Evolutionary conservation across 2,888 invertebrate species (phyloP).

Genomic region (Eutolmus rufibarbis): DNA sequence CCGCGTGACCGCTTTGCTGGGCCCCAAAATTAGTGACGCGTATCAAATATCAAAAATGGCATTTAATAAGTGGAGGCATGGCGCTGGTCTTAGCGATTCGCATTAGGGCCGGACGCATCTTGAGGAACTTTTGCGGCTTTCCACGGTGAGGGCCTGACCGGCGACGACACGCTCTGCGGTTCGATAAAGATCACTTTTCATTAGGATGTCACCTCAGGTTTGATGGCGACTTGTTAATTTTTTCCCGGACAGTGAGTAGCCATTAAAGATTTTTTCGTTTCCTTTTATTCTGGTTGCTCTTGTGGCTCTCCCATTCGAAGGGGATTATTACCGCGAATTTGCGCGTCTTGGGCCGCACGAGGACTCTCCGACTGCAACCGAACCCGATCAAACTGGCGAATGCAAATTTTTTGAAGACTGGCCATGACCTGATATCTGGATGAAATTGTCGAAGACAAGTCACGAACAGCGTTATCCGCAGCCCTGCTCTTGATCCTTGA

Average conservation of each 20-base stretch:
- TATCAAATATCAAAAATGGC: constrained; percentile 42
- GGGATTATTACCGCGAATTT: neutral
- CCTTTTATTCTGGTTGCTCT: neutral
- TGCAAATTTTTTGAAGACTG: constrained; percentile 37
- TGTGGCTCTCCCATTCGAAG: neutral
- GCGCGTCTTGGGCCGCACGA: neutral
- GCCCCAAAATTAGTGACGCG: constrained; percentile 32
- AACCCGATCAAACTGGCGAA: constrained; percentile 22
- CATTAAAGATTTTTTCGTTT: constrained; percentile 23
- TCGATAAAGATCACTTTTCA: constrained; percentile 37
- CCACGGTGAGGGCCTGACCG: neutral
- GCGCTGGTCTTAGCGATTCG: constrained; percentile 28
- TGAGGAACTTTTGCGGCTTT: constrained; percentile 5
- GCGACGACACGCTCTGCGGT: constrained; percentile 38
- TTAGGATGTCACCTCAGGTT: constrained; percentile 39
- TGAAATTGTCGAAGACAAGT: constrained; percentile 38
- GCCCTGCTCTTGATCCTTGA: constrained; percentile 28
- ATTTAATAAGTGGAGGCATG: constrained; percentile 32
- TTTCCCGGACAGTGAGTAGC: constrained; percentile 10
- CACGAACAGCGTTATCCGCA: constrained; percentile 37
- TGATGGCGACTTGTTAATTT: constrained; percentile 34
- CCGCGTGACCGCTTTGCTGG: constrained; percentile 32
- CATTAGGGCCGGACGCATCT: neutral
- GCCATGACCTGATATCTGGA: constrained; percentile 25
- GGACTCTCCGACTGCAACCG: constrained; percentile 13